Conservation (phyloP, 1,140 invertebrate species). For the Drosophila saltans region DNA sequence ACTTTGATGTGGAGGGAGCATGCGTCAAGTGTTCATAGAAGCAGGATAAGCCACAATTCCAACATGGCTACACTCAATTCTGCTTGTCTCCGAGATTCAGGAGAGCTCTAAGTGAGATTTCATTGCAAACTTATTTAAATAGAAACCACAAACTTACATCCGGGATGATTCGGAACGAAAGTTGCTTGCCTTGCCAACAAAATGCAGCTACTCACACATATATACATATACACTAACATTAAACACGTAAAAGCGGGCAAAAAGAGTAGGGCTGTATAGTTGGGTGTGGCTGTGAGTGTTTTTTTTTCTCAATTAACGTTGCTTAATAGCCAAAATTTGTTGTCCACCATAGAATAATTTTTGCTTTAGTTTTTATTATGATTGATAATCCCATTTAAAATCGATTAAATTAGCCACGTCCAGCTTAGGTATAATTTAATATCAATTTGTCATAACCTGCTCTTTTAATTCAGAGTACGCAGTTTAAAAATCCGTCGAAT, state of each 20-base stretch:
- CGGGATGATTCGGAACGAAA: constrained; percentile 48
- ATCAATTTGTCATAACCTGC: constrained; percentile 18
- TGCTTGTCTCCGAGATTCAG: constrained; percentile 19
- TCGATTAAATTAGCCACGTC: constrained; percentile 40
- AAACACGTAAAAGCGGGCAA: constrained; percentile 21
- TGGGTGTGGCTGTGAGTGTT: constrained; percentile 61
- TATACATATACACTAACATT: constrained; percentile 35
- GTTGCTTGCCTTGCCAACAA: constrained; percentile 77
- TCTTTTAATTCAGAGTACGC: constrained; percentile 17
- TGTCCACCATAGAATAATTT: constrained; percentile 74
- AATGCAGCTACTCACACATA: constrained; percentile 61
- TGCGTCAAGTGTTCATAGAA: constrained; percentile 85
- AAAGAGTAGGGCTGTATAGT: constrained; percentile 20
- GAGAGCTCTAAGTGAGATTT: constrained; percentile 55
- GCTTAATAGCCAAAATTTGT: constrained; percentile 78
- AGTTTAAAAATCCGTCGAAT: constrained; percentile 17
- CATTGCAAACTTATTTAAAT: constrained; percentile 47
- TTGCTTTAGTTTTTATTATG: constrained; percentile 63
- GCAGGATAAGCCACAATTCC: constrained; percentile 37
- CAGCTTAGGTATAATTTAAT: constrained; percentile 24
- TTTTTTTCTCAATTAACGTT: constrained; percentile 64
- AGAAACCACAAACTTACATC: constrained; percentile 28
- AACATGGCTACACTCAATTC: constrained; percentile 11
- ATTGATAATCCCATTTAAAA: constrained; percentile 35
- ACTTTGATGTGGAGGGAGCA: constrained; percentile 95